Evolutionary conservation across 2,888 invertebrate genomes (phyloP), one percentile per base, ranked within the genome.

Genomic region (Thumatha senex): DNA sequence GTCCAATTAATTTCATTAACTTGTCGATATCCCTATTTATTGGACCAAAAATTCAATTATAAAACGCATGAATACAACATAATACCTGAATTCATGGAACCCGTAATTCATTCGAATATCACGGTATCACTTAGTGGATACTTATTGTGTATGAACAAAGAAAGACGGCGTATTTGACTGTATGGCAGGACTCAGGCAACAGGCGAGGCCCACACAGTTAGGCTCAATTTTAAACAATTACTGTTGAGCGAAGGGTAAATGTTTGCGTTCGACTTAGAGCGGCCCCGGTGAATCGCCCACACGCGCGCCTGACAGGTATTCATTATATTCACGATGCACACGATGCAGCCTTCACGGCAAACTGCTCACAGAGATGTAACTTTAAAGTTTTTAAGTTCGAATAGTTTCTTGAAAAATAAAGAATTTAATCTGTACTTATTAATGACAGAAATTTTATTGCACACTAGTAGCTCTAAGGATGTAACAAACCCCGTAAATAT

Each of bases 171-270:
- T 68, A 67, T 69, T 73, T 68, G 68, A 77, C 72, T 74, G 75
- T 74, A 79, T 66, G 70, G 72, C 80, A 76, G 81, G 78, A 75
- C 78, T 67, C 69, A 65, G 78, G 80, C 84, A 85, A 85, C 85
- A 84, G 79, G 80, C 78, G 61, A 79, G 83, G 89, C 84, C 90
- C 90, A 90, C 90, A 90, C 90, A 89, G 90, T 90, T 90, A 89
- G 89, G 88, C 84, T 86, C 90, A 90, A 91, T 91, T 91, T 91
- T 90, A 89, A 90, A 91, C 91, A 91, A 91, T 91, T 90, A 90
- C 89, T 83, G 85, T 78, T 85, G 87, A 86, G 85, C 86, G 87
- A 85, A 86, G 85, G 88, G 90, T 84, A 90, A 90, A 91, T 90
- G 89, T 91, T 91, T 91, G 87, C 87, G 72, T 90, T 89, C 89